phyloP scores from a whole-genome alignment of 2,113 vertebrate species.

The Sebastes schlegelii region DNA sequence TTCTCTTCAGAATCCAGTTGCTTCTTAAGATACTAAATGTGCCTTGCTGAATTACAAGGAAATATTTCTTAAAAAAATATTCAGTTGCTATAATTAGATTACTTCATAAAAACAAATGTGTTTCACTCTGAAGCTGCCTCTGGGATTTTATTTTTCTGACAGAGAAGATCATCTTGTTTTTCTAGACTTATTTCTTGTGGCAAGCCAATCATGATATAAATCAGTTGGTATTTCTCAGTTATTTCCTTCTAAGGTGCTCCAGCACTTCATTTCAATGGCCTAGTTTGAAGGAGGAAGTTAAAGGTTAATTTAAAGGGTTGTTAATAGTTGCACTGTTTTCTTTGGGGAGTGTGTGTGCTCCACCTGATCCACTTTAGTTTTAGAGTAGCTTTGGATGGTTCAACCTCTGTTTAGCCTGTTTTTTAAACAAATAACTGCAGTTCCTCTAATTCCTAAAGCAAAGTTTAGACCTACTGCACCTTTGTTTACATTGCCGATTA shows the following conservation, averaged over 20 bases:
- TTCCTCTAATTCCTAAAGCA: not conserved
- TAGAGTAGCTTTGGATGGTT: not conserved
- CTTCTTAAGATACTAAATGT: not conserved
- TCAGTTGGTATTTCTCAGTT: not conserved
- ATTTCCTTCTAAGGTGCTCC: constrained; percentile 42
- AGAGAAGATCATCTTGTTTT: constrained; percentile 31
- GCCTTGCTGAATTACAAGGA: not conserved
- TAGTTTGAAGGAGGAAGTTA: constrained; percentile 44
- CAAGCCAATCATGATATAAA: constrained; percentile 6
- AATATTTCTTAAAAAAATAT: not conserved
- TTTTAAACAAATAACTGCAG: not conserved
- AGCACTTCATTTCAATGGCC: constrained; percentile 9
- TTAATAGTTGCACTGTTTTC: constrained; percentile 4
- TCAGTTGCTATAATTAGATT: not conserved
- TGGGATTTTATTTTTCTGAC: not conserved
- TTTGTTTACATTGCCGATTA: not conserved
- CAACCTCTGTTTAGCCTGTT: not conserved
- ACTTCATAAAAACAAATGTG: not conserved
- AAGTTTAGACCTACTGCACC: not conserved
- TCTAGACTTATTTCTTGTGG: constrained; percentile 4
- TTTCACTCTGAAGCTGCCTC: not conserved
- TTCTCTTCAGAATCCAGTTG: not conserved
- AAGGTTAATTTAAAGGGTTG: constrained; percentile 35
- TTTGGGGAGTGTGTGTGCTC: not conserved
- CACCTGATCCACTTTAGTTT: constrained; percentile 2